These are phyloP conservation scores for Nipponia nippon DNA, from an alignment of 2,113 vertebrate species.

Conservation along the genomic window DNA sequence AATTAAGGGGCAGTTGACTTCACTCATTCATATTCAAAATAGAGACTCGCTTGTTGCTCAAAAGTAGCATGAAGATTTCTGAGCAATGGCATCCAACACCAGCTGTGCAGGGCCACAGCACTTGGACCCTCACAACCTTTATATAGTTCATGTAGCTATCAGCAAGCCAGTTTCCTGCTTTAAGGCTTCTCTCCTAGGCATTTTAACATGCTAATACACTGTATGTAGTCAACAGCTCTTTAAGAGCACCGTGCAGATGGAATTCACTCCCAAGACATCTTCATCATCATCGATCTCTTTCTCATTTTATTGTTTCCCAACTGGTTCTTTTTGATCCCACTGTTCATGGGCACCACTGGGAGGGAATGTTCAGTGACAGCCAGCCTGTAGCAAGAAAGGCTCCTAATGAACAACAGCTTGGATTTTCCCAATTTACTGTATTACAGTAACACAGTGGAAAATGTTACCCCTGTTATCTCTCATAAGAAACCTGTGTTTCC, in stretches of 20 bases:
- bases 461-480: not conserved
- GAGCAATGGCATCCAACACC: constrained; percentile 28
- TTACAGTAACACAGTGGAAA: not conserved
- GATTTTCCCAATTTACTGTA: not conserved
- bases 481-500: not conserved
- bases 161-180: not conserved
- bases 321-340: not conserved
- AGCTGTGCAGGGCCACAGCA: not conserved
- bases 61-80: constrained; percentile 34
- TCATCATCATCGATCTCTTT: not conserved
- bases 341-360: not conserved
- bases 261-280: not conserved
- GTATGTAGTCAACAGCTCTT: not conserved
- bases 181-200: not conserved
- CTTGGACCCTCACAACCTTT: not conserved
- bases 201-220: not conserved
- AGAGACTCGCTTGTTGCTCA: constrained; percentile 43
- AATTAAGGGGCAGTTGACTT: constrained; percentile 78
- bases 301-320: not conserved
- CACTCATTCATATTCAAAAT: constrained; percentile 73
- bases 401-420: not conserved
- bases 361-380: not conserved
- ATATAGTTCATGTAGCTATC: not conserved
- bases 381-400: not conserved
- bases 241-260: not conserved